Conservation (phyloP, 2,888 invertebrate species). For the Amitus sp. region DNA sequence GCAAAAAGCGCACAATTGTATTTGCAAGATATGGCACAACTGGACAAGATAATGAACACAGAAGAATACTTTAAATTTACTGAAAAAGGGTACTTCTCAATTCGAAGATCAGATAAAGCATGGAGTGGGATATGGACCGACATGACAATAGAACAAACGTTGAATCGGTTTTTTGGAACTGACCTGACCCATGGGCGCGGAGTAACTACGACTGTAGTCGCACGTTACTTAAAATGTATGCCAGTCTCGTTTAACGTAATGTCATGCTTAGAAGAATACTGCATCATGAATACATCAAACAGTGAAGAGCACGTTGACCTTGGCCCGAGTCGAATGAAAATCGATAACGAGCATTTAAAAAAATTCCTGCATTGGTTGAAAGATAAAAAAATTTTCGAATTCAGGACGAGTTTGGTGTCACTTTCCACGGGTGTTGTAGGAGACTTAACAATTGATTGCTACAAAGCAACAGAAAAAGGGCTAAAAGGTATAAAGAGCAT, state of each 20-base stretch:
- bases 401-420: too few relatives aligned
- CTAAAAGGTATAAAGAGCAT: too few relatives aligned
- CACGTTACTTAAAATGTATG: slow-evolving; percentile 33
- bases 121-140: slow-evolving; percentile 40
- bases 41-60: slow-evolving; percentile 12
- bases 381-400: too few relatives aligned
- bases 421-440: too few relatives aligned
- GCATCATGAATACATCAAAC: slow-evolving; percentile 5
- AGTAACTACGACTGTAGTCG: slow-evolving; percentile 9
- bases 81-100: slow-evolving; percentile 33
- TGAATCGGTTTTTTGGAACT: slow-evolving; percentile 15
- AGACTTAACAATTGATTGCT: too few relatives aligned
- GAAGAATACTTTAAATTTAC: slow-evolving; percentile 22
- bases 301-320: slow-evolving; percentile 43
- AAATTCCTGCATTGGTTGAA: too few relatives aligned
- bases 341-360: too few relatives aligned
- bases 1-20: slow-evolving; percentile 49
- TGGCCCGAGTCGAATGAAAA: background rate
- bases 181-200: slow-evolving; percentile 3
- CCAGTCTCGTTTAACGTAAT: slow-evolving; percentile 28
- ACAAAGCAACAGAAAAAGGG: too few relatives aligned
- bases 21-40: slow-evolving; percentile 47
- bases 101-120: slow-evolving; percentile 36
- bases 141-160: slow-evolving; percentile 41
- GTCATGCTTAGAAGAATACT: slow-evolving; percentile 33